A percentile compares a stretch with the other conserved stretches of the same genome.
Evolutionary conservation across 1,140 invertebrate genomes (phyloP).

Genomic region (Drosophila truncata): DNA sequence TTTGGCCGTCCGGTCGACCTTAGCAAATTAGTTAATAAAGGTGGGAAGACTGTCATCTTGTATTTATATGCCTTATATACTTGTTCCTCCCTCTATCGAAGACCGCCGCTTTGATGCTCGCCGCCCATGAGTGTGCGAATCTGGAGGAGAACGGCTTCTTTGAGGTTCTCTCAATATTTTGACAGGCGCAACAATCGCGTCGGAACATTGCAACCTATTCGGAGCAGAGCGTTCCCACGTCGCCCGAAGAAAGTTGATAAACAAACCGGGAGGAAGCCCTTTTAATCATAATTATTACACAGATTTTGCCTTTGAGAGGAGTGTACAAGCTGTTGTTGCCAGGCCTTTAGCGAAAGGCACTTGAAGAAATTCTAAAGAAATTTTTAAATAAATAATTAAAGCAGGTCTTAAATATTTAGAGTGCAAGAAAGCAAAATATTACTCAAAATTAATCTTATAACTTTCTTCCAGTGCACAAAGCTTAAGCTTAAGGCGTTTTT

Average conservation of each 20-base stretch:
- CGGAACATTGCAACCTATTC: conserved; percentile 54
- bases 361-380: background rate
- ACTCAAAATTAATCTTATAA: too few species aligned
- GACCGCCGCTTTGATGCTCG: conserved; percentile 38
- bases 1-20: conserved; percentile 57
- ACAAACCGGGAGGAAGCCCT: conserved; percentile 14
- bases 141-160: conserved; percentile 41
- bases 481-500: conserved; percentile 6
- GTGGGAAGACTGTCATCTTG: conserved; percentile 71
- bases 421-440: too few species aligned
- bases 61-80: conserved; percentile 35
- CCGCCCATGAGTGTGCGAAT: conserved; percentile 78
- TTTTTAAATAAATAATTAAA: background rate
- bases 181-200: conserved; percentile 74
- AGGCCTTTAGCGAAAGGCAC: conserved; percentile 8
- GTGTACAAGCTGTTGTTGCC: background rate
- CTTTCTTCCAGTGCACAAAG: conserved; percentile 8
- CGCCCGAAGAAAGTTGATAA: conserved; percentile 34
- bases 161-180: conserved; percentile 71
- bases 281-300: conserved; percentile 46
- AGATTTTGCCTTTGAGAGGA: conserved; percentile 21
- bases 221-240: conserved; percentile 60
- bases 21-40: conserved; percentile 81
- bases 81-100: conserved; percentile 10
- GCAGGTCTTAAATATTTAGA: too few species aligned